Base-by-base conservation (phyloP, 2,888 invertebrate genomes). In the Tipula confusa region DNA sequence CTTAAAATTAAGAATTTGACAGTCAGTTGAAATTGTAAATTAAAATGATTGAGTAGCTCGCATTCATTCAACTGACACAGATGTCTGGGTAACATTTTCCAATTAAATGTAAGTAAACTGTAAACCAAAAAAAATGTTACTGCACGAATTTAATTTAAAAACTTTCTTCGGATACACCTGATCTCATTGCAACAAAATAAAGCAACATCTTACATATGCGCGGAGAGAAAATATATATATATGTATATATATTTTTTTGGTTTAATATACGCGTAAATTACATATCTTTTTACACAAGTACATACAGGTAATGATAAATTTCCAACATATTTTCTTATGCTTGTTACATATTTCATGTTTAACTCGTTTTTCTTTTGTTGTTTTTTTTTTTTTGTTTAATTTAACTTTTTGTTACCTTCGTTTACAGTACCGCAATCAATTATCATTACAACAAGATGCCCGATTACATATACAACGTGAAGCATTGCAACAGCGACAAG, bases 371-470 rank as follows among this genome's bases (percentile, higher is more conserved):
- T n/a, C n/a, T n/a, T n/a, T n/a, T n/a, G n/a, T n/a, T n/a, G n/a
- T n/a, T n/a, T n/a, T n/a, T n/a, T n/a, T n/a, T n/a, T n/a, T n/a
- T n/a, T n/a, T n/a, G n/a, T n/a, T n/a, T n/a, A n/a, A n/a, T n/a
- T n/a, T n/a, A n/a, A n/a, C 6, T 80, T 29, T 1, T 43, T 82
- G 2, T 83, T 82, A 64, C 18, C 79, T 86, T 85, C 84, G 84
- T 91, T n/a, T 92, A 13, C 91, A 98, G 98, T 97, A 97, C 89
- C 96, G 98, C 85, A 98, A 98, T 91, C 98, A 98, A 90, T 91
- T 98, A 90, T 97, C 97, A 90, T 95, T 98, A 90, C 97, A 98
- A 89, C 98, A 97, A 91, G 97, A 95, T 91, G 95, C 94, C 86
- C 93, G 97, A 87, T 92, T 98, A 86, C 95, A 95, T 85, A 95